Evolutionary conservation across 2,888 invertebrate species (phyloP), one percentile per base, ranked within the genome.

Genomic region (Acanthopleura granulata): DNA sequence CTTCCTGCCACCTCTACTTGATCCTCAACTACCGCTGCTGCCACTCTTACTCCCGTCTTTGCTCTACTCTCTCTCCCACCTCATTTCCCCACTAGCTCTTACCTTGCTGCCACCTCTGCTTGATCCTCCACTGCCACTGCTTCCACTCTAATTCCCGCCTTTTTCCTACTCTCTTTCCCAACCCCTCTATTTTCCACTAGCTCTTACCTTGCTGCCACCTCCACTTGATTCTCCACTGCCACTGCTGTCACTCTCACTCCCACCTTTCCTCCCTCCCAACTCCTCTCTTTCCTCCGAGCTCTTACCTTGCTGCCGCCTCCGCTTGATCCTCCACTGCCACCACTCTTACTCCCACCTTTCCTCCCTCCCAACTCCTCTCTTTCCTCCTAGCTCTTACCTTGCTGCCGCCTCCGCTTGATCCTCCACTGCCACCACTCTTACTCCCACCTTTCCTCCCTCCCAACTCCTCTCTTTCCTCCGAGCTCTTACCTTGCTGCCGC

Each of bases 371-470:
- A n/a, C n/a, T n/a, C n/a, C n/a, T n/a, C n/a, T n/a, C n/a, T n/a
- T n/a, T n/a, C n/a, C 14, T 51, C 51, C 51, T 15, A 15, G 18
- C 14, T 51, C 51, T 51, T 71, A 76, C 78, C 50, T 82, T 76
- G 49, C 81, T 76, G 51, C 83, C 77, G 49, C 82, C 81, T 49
- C 81, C 75, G 16, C 80, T 77, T 27, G 83, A 72, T 16, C 87
- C 86, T 1, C 87, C 82, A 66, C 87, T 79, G 14, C 86, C 80
- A 40, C 87, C 77, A 30, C 84, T 74, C 18, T 81, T 72, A 25
- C 79, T 78, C 18, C 82, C 80, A 57, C 90, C 91, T 75, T 30
- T 80, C 71, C 94, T n/a, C n/a, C n/a, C n/a, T n/a, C n/a, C n/a
- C n/a, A n/a, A n/a, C n/a, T n/a, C n/a, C n/a, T n/a, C n/a, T n/a